phyloP scores from a whole-genome alignment of 2,113 vertebrate genomes.

The Podarcis raffonei region DNA sequence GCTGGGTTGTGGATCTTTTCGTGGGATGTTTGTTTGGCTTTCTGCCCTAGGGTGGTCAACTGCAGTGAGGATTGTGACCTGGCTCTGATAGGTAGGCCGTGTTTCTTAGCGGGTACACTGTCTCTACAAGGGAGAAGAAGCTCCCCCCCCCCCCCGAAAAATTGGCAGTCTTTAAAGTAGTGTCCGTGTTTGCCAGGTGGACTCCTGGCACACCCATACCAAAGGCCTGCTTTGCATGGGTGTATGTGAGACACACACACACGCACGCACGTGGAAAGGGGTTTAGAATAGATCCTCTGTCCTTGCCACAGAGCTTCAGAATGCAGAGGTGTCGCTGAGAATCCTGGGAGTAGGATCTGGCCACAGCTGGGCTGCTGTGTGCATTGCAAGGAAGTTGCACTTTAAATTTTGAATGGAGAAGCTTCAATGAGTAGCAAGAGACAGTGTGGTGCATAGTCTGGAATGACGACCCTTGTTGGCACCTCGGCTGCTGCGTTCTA shows the following conservation, averaged over 20 bases:
- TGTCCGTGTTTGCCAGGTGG: no score
- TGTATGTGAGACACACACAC: neutral
- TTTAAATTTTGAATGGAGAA: neutral
- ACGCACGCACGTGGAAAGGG: neutral
- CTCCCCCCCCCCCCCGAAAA: no score
- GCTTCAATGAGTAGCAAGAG: neutral
- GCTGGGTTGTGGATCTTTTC: neutral
- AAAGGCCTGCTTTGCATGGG: neutral
- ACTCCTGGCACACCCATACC: no score
- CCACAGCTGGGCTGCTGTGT: neutral
- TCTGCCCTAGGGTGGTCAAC: no score
- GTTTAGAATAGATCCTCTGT: no score
- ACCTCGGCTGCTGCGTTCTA: neutral
- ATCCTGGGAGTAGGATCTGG: no score
- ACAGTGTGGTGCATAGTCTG: neutral
- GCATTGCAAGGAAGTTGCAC: no score
- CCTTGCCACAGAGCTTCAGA: no score
- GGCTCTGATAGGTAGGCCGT: constrained; percentile 51
- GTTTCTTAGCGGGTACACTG: neutral
- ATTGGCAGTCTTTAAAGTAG: neutral
- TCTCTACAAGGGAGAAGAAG: neutral
- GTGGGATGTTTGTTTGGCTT: neutral
- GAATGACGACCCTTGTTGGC: neutral
- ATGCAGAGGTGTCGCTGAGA: neutral
- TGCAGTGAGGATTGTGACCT: neutral